phyloP scores from a whole-genome alignment of 2,888 invertebrate species.

The Phlogophora meticulosa region DNA sequence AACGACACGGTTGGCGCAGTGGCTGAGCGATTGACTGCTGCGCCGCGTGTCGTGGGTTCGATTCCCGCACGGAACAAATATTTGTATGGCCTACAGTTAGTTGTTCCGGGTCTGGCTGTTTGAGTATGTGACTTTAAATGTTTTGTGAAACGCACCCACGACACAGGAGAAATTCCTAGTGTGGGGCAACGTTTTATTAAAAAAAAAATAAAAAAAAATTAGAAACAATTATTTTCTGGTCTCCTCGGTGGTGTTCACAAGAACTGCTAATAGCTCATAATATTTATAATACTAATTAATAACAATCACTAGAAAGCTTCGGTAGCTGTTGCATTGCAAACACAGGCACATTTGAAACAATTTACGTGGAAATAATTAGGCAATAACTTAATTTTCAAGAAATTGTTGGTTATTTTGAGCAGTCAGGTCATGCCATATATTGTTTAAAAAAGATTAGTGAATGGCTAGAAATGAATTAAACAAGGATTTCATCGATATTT shows the following conservation, averaged over 20 bases:
- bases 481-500: not conserved
- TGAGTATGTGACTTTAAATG: no score
- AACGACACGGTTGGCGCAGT: no score
- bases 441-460: not conserved
- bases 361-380: slow-evolving; percentile 13
- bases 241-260: not conserved
- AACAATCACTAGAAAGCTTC: not conserved
- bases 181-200: no score
- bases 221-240: not conserved
- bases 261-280: slow-evolving; percentile 18
- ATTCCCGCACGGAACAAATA: no score
- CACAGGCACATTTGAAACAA: not conserved
- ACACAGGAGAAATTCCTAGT: no score
- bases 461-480: not conserved
- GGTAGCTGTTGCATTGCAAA: not conserved
- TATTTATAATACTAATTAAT: not conserved
- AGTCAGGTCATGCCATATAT: not conserved
- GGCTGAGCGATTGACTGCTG: no score
- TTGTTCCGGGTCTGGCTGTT: not conserved
- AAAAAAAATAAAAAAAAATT: no score
- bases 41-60: no score
- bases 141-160: no score
- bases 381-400: not conserved
- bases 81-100: not conserved
- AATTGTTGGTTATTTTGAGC: not conserved